These are phyloP conservation scores for Chiroxiphia lanceolata DNA, from an alignment of 2,797 vertebrate species.

Conservation along the genomic window DNA sequence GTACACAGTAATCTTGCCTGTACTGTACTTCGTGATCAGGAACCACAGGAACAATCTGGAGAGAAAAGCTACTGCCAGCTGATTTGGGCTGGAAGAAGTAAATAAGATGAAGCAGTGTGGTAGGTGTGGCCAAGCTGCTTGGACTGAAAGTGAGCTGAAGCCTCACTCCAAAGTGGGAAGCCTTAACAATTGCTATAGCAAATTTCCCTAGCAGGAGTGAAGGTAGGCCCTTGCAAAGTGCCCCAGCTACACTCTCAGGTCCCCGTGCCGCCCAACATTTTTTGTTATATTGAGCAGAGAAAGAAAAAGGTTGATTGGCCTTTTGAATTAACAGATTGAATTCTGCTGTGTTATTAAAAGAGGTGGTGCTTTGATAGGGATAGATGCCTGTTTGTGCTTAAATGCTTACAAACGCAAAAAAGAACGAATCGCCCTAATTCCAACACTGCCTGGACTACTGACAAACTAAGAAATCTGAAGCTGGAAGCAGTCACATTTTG, in stretches of 20 bases:
- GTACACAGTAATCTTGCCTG: not conserved
- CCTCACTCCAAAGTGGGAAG: not conserved
- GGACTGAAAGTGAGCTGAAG: not conserved
- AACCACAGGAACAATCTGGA: not conserved
- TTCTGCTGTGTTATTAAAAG: not conserved
- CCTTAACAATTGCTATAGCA: not conserved
- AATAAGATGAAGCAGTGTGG: not conserved
- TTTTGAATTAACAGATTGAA: not conserved
- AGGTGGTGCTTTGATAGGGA: not conserved
- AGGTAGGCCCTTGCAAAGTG: not conserved
- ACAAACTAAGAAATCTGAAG: not conserved
- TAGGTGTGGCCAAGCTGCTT: not conserved
- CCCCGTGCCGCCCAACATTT: not conserved
- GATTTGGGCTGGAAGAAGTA: not conserved
- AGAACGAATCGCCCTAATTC: not conserved
- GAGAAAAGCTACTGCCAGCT: not conserved
- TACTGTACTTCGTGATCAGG: accelerated
- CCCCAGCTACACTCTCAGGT: not conserved
- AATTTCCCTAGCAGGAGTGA: not conserved
- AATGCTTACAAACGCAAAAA: not conserved
- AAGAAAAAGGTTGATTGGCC: not conserved
- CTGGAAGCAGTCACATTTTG: not conserved
- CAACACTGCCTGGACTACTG: not conserved
- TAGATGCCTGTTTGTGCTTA: not conserved
- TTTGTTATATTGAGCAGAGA: not conserved